Evolutionary conservation across 2,113 vertebrate genomes (phyloP).

Genomic region (Tragelaphus scriptus): DNA sequence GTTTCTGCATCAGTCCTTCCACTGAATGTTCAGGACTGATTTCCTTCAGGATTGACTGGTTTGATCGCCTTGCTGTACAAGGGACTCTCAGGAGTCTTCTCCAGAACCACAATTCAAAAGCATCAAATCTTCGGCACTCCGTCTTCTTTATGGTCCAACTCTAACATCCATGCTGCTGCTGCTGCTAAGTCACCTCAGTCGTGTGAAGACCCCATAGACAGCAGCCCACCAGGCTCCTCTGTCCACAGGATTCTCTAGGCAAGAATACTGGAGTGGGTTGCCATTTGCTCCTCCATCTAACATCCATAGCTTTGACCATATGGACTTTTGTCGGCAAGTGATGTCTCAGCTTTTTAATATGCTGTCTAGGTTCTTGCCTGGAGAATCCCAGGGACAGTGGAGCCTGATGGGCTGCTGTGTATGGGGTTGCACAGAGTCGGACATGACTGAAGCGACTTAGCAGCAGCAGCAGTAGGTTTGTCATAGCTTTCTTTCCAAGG

Average conservation of each 20-base stretch:
- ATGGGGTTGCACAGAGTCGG: no score
- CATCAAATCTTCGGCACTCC: rapidly evolving
- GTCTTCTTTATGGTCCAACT: background rate
- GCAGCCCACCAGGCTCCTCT: background rate
- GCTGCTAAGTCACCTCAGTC: background rate
- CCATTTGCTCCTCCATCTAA: background rate
- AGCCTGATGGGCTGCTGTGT: no score
- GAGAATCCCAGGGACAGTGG: no score
- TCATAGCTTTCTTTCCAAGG: background rate
- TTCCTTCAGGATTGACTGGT: background rate
- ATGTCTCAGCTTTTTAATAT: background rate
- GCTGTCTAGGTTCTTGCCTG: background rate
- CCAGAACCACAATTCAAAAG: background rate
- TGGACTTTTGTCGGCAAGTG: background rate
- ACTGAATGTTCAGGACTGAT: background rate
- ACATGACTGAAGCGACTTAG: rapidly evolving
- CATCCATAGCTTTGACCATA: background rate
- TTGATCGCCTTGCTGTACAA: background rate
- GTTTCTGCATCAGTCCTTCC: background rate
- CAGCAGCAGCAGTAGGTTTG: no score
- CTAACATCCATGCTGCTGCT: background rate
- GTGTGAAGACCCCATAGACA: rapidly evolving
- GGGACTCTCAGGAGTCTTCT: background rate
- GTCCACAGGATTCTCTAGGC: background rate
- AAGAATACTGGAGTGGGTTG: background rate